phyloP scores from a whole-genome alignment of 2,797 vertebrate species.

The Apogon talboti region DNA sequence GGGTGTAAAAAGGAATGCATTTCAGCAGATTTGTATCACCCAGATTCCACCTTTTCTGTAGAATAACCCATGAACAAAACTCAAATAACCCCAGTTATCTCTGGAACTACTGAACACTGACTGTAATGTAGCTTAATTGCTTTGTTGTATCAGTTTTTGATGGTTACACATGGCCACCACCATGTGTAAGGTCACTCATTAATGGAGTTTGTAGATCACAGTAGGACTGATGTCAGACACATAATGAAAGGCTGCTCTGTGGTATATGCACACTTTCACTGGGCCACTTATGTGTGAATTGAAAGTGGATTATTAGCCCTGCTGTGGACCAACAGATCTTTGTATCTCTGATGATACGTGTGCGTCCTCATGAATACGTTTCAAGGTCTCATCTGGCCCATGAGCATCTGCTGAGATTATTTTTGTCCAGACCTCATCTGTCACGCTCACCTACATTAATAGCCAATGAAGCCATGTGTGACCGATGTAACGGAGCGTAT shows the following conservation, averaged over 20 bases:
- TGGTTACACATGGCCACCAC: not conserved
- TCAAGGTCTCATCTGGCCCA: slow-evolving; percentile 39
- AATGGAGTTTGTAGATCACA: slow-evolving; percentile 22
- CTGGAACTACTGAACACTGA: no score
- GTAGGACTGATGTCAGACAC: not conserved
- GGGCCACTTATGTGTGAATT: not conserved
- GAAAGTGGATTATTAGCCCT: slow-evolving; percentile 4
- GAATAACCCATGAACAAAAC: no score
- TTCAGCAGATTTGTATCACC: no score
- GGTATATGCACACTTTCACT: slow-evolving; percentile 2
- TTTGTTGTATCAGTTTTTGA: not conserved
- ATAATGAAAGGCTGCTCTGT: slow-evolving; percentile 3
- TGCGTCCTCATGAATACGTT: slow-evolving; percentile 6
- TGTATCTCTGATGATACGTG: not conserved
- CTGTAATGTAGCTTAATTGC: not conserved
- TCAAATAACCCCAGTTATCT: not conserved
- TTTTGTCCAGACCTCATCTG: slow-evolving; percentile 48
- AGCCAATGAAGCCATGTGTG: slow-evolving; percentile 32
- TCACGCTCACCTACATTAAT: slow-evolving; percentile 48
- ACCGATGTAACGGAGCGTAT: slow-evolving; percentile 15
- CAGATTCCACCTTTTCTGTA: no score
- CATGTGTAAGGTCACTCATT: not conserved
- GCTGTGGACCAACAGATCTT: slow-evolving; percentile 1
- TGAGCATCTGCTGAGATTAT: slow-evolving; percentile 46
- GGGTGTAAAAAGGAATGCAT: no score